Evolutionary conservation across 2,888 invertebrate species (phyloP), one percentile per base, ranked within the genome.

Genomic region (Eretmocerus hayati): DNA sequence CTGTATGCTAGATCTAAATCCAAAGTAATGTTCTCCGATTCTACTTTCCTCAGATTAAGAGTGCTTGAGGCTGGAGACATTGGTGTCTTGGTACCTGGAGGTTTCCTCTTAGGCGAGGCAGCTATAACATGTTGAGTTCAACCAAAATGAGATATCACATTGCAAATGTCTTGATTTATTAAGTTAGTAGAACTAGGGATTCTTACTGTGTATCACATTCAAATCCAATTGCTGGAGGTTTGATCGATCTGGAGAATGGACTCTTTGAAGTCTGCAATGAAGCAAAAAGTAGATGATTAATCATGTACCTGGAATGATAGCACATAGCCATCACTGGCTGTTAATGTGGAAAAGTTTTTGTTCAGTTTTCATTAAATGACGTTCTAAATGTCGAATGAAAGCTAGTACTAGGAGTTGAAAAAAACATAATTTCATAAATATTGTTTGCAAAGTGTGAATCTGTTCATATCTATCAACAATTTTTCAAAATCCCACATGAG

Each of bases 11-110:
- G 32, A 8, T 54, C 54, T 16, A 54, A 23, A 39, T 54, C 54
- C 18, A 54, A 51, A 46, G 51, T 54, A 35, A 48, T 41, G 39
- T 51, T 46, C 30, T 54, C 53, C n/a, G 43, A 48, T 33, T 54
- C 50, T 23, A 50, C 18, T 46, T 48, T 54, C 30, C 48, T 50
- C 18, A 54, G 38, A 37, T 35, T 48, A 40, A 13, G 8, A 21
- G 43, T 26, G 31, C 36, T 41, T 5, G 46, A 19, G 21, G 30
- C 5, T 36, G 38, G 9, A 21, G 42, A 31, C 42, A 45, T 23
- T 9, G 31, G n/a, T n/a, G n/a, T n/a, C n/a, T n/a, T n/a, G n/a
- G n/a, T n/a, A n/a, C n/a, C n/a, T n/a, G 47, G 42, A 13, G 32
- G 5, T 42, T 45, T 53, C 39, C 42, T 38, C 39, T 42, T 53